Percentiles rank a stretch among this genome's conserved stretches.
phyloP scores from a whole-genome alignment of 2,113 vertebrate genomes.

The Datnioides undecimradiatus region DNA sequence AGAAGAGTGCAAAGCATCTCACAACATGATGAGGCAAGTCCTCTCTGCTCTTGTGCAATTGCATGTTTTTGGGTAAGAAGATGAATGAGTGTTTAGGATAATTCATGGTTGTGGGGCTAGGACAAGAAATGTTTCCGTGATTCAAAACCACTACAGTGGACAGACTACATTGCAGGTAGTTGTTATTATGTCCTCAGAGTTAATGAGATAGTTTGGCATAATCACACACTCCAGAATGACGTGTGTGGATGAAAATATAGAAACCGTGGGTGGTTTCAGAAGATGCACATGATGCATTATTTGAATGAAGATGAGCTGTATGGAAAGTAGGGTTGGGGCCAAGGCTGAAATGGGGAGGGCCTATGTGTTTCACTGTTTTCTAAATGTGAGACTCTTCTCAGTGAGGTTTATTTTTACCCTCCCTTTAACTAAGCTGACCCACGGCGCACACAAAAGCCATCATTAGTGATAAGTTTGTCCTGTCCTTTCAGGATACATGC shows the following conservation, averaged over 20 bases:
- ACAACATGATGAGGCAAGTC: conserved; percentile 55
- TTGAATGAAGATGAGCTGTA: background rate
- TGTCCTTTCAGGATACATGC: too few species aligned
- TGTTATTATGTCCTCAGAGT: conserved; percentile 13
- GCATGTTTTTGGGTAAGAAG: conserved; percentile 21
- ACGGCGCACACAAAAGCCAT: too few species aligned
- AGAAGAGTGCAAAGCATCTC: conserved; percentile 7
- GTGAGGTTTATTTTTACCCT: too few species aligned
- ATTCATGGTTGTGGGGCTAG: conserved; percentile 24
- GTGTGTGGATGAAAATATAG: background rate
- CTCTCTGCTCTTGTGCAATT: conserved; percentile 28
- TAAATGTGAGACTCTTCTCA: too few species aligned
- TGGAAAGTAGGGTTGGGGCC: background rate
- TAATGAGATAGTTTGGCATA: background rate
- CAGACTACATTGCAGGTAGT: background rate
- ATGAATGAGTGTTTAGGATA: conserved; percentile 34
- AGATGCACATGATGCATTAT: background rate
- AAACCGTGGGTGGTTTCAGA: background rate
- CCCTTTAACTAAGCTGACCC: too few species aligned
- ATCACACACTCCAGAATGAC: conserved; percentile 6
- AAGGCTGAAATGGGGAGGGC: too few species aligned
- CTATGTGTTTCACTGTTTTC: too few species aligned
- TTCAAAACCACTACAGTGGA: background rate
- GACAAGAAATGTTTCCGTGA: background rate
- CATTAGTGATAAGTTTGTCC: too few species aligned